Percentiles rank a stretch among this genome's conserved stretches.
phyloP scores from a whole-genome alignment of 2,888 invertebrate genomes.

The Netelia virgata region DNA sequence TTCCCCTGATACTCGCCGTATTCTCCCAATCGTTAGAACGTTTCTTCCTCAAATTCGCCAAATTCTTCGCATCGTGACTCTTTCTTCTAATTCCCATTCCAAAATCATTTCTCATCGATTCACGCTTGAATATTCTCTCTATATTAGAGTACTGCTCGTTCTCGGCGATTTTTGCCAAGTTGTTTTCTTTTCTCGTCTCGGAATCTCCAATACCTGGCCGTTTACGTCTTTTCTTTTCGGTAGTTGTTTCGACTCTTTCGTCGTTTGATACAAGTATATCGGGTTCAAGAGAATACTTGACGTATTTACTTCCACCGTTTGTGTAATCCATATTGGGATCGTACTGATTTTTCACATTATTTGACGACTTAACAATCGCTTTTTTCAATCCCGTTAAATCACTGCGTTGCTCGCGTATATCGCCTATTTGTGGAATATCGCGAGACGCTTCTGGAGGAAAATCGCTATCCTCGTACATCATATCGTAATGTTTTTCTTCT shows the following conservation, averaged over 20 bases:
- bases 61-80: slow-evolving; percentile 16
- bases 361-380: slow-evolving; percentile 38
- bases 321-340: slow-evolving; percentile 78
- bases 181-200: background rate
- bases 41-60: slow-evolving; percentile 43
- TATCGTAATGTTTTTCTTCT: slow-evolving; percentile 77
- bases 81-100: background rate
- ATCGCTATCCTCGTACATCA: slow-evolving; percentile 75
- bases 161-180: slow-evolving; percentile 53
- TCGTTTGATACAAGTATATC: slow-evolving; percentile 64
- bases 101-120: slow-evolving; percentile 71
- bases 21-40: slow-evolving; percentile 73
- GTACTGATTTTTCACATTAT: slow-evolving; percentile 70
- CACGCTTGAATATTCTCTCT: slow-evolving; percentile 74
- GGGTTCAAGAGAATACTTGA: slow-evolving; percentile 68
- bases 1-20: slow-evolving; percentile 82
- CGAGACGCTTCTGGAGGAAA: slow-evolving; percentile 42
- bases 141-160: slow-evolving; percentile 71
- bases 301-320: slow-evolving; percentile 73
- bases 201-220: slow-evolving; percentile 26
- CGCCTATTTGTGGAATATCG: slow-evolving; percentile 71
- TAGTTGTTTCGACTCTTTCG: slow-evolving; percentile 44
- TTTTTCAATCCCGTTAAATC: slow-evolving; percentile 57
- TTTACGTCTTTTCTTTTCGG: slow-evolving; percentile 52
- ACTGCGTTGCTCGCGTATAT: slow-evolving; percentile 78